Conservation (phyloP, 2,797 vertebrate genomes). For the Neoniphon sammara region DNA sequence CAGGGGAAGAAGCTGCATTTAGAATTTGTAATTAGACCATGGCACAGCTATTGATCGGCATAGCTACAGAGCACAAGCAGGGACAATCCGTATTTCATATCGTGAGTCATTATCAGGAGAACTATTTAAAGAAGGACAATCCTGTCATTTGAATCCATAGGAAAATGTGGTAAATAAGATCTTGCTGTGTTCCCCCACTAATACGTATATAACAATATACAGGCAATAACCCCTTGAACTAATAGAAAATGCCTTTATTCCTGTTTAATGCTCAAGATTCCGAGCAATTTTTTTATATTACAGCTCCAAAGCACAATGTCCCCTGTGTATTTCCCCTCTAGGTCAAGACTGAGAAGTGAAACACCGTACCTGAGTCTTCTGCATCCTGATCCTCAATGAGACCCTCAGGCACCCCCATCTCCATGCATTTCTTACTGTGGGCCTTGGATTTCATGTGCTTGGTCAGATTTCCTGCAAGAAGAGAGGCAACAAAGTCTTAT, state of each 20-base stretch:
- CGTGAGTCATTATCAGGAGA: constrained; percentile 56
- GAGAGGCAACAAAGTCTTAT: constrained; percentile 45
- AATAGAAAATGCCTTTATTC: constrained; percentile 17
- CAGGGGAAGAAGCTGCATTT: constrained; percentile 81
- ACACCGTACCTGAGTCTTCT: constrained; percentile 92
- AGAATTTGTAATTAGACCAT: constrained; percentile 82
- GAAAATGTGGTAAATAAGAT: constrained; percentile 34
- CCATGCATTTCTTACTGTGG: constrained; percentile 99
- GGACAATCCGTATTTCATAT: constrained; percentile 56
- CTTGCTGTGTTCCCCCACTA: not conserved
- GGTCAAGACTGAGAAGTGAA: constrained; percentile 5
- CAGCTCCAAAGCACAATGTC: constrained; percentile 1
- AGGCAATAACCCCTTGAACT: constrained; percentile 18
- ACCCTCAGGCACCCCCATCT: constrained; percentile 93
- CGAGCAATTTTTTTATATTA: not conserved
- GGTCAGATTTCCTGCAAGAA: constrained; percentile 93
- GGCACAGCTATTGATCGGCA: constrained; percentile 76
- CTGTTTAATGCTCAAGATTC: not conserved
- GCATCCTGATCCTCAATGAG: constrained; percentile 93
- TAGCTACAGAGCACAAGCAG: constrained; percentile 62
- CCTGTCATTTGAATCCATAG: constrained; percentile 36
- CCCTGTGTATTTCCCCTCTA: constrained; percentile 4
- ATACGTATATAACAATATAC: constrained; percentile 4
- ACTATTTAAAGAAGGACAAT: constrained; percentile 58
- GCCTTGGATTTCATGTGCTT: constrained; percentile 99